Base-by-base conservation (phyloP, 2,888 invertebrate species). In the Zygaena filipendulae region DNA sequence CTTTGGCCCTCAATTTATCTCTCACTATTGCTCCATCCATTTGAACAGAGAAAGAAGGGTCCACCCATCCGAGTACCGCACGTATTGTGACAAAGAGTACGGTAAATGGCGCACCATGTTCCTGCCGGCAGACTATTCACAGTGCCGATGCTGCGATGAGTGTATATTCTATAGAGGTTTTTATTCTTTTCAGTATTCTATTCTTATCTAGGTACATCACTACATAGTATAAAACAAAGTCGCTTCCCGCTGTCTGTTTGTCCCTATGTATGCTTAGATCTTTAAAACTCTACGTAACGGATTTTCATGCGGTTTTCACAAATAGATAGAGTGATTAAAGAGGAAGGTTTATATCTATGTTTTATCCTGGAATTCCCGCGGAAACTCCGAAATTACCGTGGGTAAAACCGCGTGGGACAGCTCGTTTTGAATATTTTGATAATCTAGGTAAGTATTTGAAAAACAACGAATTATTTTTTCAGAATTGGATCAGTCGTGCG, bases 401-500 rank as follows among this genome's bases (percentile, higher is more conserved):
- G n/a, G n/a, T n/a, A n/a, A n/a, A n/a, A n/a, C n/a, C n/a, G n/a
- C n/a, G n/a, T n/a, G n/a, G n/a, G n/a, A n/a, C n/a, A n/a, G n/a
- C n/a, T n/a, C n/a, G n/a, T 8, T 4, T 18, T 18, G 18, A 8
- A 18, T 4, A 18, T 18, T 8, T 8, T 8, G 18, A 4, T 18
- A 6, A 6, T 18, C 5, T 18, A 8, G 5, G 18, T 18, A 6
- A 8, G 18, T 18, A 8, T 4, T 18, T 18, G 18, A n/a, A n/a
- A n/a, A n/a, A n/a, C n/a, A n/a, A n/a, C n/a, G n/a, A n/a, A n/a
- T n/a, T n/a, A n/a, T 21, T 27, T 10, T 57, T 53, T 24, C 59
- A 77, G 77, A 77, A 43, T 29, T 75, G 34, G 77, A 77, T 27
- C 77, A 77, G 30, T 77, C 77, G 0, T 77, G 77, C 35, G 23